Percentiles rank a stretch among this genome's conserved stretches.
These are phyloP conservation scores for Cylindroiulus punctatus DNA, from an alignment of 2,888 invertebrate genomes.

Conservation along the genomic window DNA sequence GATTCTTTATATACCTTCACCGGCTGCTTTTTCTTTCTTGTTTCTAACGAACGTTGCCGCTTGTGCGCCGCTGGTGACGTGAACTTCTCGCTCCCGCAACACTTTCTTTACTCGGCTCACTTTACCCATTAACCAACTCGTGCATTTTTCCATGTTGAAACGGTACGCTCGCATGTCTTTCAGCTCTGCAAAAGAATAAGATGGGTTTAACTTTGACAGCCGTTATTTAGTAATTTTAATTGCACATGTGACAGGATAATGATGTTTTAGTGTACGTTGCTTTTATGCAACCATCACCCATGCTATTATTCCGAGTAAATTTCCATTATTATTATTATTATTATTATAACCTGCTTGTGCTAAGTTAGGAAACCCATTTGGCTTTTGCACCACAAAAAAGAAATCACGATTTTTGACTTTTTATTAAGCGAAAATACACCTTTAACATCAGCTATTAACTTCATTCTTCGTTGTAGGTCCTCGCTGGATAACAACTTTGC, in stretches of 20 bases:
- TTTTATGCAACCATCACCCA: no score
- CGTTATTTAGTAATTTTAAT: no score
- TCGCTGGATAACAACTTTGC: not conserved
- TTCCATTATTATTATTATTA: no score
- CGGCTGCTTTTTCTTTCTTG: not conserved
- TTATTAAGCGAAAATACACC: no score
- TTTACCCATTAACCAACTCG: not conserved
- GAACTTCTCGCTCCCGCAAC: not conserved
- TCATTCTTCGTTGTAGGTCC: not conserved
- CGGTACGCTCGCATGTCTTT: not conserved
- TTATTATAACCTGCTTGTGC: no score
- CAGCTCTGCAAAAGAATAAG: not conserved
- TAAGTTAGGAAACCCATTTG: not conserved
- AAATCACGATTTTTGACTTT: no score
- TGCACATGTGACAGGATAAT: no score
- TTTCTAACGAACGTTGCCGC: not conserved
- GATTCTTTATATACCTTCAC: not conserved
- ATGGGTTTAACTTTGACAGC: no score
- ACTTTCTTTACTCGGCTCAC: not conserved
- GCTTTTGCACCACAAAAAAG: not conserved
- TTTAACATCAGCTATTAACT: conserved; percentile 1
- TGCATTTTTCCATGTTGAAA: conserved; percentile 19
- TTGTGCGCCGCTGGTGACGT: not conserved
- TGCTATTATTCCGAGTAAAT: no score
- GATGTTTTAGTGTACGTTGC: no score